phyloP scores from a whole-genome alignment of 2,888 invertebrate species.

The Tholera decimalis region DNA sequence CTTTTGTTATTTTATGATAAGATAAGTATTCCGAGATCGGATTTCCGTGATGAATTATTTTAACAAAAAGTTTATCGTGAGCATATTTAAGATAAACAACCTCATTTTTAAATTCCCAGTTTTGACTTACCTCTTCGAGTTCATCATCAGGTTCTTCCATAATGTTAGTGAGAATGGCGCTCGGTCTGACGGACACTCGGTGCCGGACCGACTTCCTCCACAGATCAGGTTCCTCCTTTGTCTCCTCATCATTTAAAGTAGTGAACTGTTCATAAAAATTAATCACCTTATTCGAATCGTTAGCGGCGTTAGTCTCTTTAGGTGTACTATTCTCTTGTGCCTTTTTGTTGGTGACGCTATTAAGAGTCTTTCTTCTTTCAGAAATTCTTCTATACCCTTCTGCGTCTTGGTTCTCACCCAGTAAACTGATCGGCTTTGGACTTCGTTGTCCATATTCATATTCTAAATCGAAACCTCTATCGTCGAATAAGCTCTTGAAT shows the following conservation, averaged over 20 bases:
- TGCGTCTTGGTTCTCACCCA: conserved; percentile 71
- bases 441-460: conserved; percentile 77
- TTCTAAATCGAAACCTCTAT: conserved; percentile 86
- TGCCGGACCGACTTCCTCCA: conserved; percentile 75
- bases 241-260: conserved; percentile 80
- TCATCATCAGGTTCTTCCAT: conserved; percentile 86
- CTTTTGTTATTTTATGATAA: conserved; percentile 36
- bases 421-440: conserved; percentile 65
- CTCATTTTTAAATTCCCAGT: not conserved
- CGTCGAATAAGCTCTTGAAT: conserved; percentile 85
- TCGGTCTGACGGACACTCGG: conserved; percentile 86
- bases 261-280: conserved; percentile 89
- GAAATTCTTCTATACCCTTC: conserved; percentile 78
- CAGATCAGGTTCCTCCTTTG: conserved; percentile 75
- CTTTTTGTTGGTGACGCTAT: conserved; percentile 45
- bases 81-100: not conserved
- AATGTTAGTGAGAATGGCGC: conserved; percentile 84
- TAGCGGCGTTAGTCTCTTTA: conserved; percentile 67
- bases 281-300: conserved; percentile 76
- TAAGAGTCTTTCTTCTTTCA: conserved; percentile 68
- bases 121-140: conserved; percentile 82
- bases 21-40: conserved; percentile 45
- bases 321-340: conserved; percentile 56
- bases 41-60: conserved; percentile 35
- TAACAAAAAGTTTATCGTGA: conserved; percentile 9